phyloP scores from a whole-genome alignment of 2,113 vertebrate species.

The Terrapene triunguis region DNA sequence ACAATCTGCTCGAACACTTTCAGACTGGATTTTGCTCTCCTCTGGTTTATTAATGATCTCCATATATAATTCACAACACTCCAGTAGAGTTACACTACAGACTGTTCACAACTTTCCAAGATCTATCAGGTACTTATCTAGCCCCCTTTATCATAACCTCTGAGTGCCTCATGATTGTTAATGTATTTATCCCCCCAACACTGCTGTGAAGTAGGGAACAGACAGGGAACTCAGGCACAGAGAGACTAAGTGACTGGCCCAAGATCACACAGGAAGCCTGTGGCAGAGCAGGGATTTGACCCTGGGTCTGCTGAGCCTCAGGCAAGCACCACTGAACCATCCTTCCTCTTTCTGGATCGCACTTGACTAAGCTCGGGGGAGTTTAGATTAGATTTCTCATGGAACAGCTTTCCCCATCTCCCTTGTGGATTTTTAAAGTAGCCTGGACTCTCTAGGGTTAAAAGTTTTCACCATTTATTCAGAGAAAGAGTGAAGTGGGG shows the following conservation, averaged over 20 bases:
- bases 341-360: constrained; percentile 29
- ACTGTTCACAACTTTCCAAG: background rate
- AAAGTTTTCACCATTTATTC: constrained; percentile 20
- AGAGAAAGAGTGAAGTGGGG: background rate
- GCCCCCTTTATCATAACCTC: background rate
- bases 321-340: background rate
- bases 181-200: background rate
- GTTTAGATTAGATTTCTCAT: background rate
- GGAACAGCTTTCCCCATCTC: background rate
- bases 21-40: background rate
- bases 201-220: constrained; percentile 10
- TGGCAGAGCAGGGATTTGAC: constrained; percentile 19
- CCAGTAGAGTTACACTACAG: background rate
- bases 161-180: background rate
- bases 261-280: constrained; percentile 53
- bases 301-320: background rate
- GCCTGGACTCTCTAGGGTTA: background rate
- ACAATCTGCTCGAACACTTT: constrained; percentile 15
- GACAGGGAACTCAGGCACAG: constrained; percentile 33
- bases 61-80: background rate
- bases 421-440: constrained; percentile 49
- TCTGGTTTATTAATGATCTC: background rate
- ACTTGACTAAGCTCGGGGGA: background rate
- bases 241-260: constrained; percentile 43
- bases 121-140: background rate